Evolutionary conservation across 2,113 vertebrate species (phyloP), one percentile per base, ranked within the genome.

Genomic region (Gasterosteus aculeatus): DNA sequence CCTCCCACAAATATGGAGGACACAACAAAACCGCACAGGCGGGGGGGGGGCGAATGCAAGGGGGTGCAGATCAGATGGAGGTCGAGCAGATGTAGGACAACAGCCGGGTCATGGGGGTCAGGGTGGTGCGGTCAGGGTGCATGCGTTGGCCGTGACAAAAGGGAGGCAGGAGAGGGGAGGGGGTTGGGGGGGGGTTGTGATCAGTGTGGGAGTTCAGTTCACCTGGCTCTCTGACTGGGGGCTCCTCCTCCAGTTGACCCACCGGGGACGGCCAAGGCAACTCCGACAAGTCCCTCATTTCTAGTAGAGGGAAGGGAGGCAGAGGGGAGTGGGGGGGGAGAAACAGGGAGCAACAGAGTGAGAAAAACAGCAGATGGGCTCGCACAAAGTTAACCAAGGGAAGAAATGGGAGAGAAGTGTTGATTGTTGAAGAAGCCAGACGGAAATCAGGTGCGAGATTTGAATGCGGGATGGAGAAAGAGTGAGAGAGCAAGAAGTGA

Each of bases 251-350:
- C 87, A 92, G 91, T 80, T 93, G 92, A 88, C 93, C 93, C 75
- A 94, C 92, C 2, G 92, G 93, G 76, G 92, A 83, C 81, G 93
- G 93, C 92, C 93, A 93, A 57, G 93, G 92, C 77, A 94, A 86
- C 63, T 88, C 91, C 70, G 88, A 86, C 89, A 92, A 80, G 78
- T 93, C 93, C 83, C 91, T 90, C 90, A 92, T 91, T 78, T 93
- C 93, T 92, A 91, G 81, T 71, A 82, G 68, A 84, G 57, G 71
- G 53, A 75, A 67, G 68, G 42, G 68, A 74, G 72, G 73, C 1
- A 74, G 73, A 1, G 18, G 60, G 38, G 53, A 64, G 65, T 51
- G 65, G 75, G 82, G 3, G 69, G 62, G 78, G 79, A 57, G 77
- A 42, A 57, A 72, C 56, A 66, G 65, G 59, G 67, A 46, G 57